phyloP scores from a whole-genome alignment of 2,888 invertebrate species.

The Entomobrya multifasciata region DNA sequence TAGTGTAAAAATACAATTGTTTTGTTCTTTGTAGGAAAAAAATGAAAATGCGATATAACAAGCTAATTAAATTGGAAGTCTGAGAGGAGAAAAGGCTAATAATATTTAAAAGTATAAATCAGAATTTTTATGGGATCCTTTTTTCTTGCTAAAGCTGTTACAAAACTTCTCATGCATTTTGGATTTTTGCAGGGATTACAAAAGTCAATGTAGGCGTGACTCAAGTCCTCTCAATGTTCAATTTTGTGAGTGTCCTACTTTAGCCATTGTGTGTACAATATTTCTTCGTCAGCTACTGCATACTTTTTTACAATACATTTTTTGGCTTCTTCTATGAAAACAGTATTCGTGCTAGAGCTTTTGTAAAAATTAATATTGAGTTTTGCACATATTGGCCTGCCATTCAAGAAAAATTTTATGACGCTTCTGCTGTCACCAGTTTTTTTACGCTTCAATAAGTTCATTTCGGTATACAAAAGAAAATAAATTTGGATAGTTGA shows the following conservation, averaged over 20 bases:
- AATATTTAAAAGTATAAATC: background rate
- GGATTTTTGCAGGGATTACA: background rate
- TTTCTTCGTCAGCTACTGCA: background rate
- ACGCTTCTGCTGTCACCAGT: slow-evolving; percentile 57
- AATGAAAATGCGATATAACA: slow-evolving; percentile 12
- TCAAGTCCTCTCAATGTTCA: background rate
- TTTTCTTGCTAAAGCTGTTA: background rate
- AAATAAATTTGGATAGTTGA: slow-evolving; percentile 4
- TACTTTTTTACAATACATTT: background rate
- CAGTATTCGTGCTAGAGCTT: background rate
- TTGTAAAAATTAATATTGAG: slow-evolving; percentile 42
- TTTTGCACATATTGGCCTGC: slow-evolving; percentile 64
- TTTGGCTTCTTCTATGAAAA: background rate
- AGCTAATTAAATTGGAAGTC: slow-evolving; percentile 21
- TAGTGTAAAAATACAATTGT: no score
- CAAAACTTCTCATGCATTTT: background rate
- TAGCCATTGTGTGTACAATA: background rate
- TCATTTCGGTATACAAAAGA: slow-evolving; percentile 42
- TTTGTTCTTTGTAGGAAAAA: no score
- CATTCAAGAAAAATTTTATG: slow-evolving; percentile 58
- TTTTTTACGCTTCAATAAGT: slow-evolving; percentile 50
- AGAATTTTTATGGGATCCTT: slow-evolving; percentile 24
- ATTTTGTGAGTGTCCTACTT: slow-evolving; percentile 7
- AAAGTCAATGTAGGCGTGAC: slow-evolving; percentile 3
- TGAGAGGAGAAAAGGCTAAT: background rate